These are phyloP conservation scores for Bostrychus sinensis DNA, from an alignment of 2,113 vertebrate genomes.

Conservation along the genomic window DNA sequence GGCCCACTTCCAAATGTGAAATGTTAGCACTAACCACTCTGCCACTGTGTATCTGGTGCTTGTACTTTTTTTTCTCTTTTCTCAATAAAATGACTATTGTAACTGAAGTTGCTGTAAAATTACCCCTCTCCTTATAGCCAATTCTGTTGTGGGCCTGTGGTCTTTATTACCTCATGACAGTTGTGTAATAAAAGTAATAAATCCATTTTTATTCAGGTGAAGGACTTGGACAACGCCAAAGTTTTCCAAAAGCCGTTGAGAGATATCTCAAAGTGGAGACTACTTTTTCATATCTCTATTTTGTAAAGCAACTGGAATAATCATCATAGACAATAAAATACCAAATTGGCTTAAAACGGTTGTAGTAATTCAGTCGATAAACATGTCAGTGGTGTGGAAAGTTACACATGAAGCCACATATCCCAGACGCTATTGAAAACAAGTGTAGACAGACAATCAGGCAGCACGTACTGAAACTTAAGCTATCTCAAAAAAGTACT, in stretches of 20 bases:
- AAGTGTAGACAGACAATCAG: slow-evolving; percentile 19
- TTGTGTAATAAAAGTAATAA: slow-evolving; percentile 48
- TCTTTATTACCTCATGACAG: slow-evolving; percentile 57
- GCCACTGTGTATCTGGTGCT: no score
- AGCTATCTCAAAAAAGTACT: neutral
- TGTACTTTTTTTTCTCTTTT: neutral
- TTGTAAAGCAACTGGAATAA: slow-evolving; percentile 23
- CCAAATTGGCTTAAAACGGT: slow-evolving; percentile 15
- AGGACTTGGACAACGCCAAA: slow-evolving; percentile 15
- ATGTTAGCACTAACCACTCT: no score
- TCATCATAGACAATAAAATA: slow-evolving; percentile 26
- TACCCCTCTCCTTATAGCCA: slow-evolving; percentile 4
- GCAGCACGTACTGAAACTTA: slow-evolving; percentile 3
- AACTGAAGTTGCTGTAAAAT: slow-evolving; percentile 27
- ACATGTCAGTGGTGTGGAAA: slow-evolving; percentile 24
- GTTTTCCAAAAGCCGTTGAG: slow-evolving; percentile 4
- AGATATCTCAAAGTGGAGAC: slow-evolving; percentile 17
- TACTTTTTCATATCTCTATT: slow-evolving; percentile 19
- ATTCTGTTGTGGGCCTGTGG: slow-evolving; percentile 12
- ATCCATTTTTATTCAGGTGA: slow-evolving; percentile 38
- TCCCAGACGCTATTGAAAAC: slow-evolving; percentile 12
- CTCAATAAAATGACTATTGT: neutral
- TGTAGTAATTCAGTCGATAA: slow-evolving; percentile 39
- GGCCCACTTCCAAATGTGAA: no score
- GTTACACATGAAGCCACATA: slow-evolving; percentile 18